Evolutionary conservation across 2,113 vertebrate genomes (phyloP).

Genomic region (Clinocottus analis): DNA sequence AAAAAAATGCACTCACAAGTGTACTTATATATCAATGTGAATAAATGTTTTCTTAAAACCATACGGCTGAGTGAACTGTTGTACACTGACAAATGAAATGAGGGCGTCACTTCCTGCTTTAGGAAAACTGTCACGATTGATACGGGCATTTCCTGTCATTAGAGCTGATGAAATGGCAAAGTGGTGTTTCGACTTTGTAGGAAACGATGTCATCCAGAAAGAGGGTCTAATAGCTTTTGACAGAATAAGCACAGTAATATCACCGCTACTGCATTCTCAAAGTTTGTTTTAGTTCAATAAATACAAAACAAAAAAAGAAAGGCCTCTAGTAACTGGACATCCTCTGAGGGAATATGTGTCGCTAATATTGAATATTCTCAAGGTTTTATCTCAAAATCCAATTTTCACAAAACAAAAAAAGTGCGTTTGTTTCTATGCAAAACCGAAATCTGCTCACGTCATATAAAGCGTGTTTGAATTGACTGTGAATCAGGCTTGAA

Average conservation of each 20-base stretch:
- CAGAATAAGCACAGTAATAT: conserved; percentile 5
- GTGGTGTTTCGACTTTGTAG: conserved; percentile 18
- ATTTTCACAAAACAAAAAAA: background rate
- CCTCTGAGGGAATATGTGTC: background rate
- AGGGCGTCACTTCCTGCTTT: background rate
- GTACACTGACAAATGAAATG: background rate
- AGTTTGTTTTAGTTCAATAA: background rate
- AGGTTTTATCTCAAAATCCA: background rate
- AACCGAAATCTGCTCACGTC: background rate
- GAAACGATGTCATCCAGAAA: background rate
- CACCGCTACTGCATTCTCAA: background rate
- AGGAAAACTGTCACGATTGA: background rate
- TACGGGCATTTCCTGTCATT: background rate
- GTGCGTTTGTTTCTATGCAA: background rate
- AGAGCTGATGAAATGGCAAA: background rate
- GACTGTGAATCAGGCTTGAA: background rate
- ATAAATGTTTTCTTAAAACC: conserved; percentile 84
- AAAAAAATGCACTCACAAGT: conserved; percentile 75
- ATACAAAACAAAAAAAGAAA: background rate
- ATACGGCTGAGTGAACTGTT: conserved; percentile 46
- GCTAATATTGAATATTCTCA: background rate
- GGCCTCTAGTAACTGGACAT: background rate
- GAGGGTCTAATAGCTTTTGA: conserved; percentile 1
- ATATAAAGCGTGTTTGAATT: background rate
- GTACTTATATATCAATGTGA: conserved; percentile 84